These are phyloP conservation scores for crab-eating macaque (Macaca fascicularis) DNA, from an alignment of 2,113 vertebrate genomes.

Conservation along the genomic window DNA sequence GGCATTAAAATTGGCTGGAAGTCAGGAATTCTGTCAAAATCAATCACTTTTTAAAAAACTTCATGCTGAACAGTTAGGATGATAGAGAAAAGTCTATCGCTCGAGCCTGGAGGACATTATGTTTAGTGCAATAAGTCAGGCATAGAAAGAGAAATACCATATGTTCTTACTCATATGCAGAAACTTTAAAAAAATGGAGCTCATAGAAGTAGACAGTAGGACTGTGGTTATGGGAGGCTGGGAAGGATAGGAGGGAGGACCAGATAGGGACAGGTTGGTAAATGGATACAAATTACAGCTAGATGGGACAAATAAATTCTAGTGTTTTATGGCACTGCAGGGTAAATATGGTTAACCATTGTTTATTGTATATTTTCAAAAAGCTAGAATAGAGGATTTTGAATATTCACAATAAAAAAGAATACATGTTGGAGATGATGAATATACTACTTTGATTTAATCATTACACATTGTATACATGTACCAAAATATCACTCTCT, in stretches of 20 bases:
- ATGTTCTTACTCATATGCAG: neutral
- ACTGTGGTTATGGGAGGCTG: neutral
- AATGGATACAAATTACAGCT: neutral
- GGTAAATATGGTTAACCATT: neutral
- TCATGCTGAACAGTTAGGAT: neutral
- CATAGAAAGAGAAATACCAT: neutral
- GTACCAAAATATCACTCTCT: neutral
- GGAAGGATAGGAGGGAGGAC: neutral
- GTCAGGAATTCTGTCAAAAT: constrained; percentile 20
- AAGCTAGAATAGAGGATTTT: neutral
- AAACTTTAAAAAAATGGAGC: neutral
- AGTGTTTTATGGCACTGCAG: neutral
- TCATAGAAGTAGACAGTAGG: neutral
- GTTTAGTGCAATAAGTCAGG: neutral
- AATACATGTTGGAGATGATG: neutral
- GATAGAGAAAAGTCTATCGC: neutral
- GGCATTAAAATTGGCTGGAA: constrained; percentile 6
- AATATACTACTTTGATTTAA: neutral
- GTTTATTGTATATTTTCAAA: neutral
- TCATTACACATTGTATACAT: neutral
- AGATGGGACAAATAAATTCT: neutral
- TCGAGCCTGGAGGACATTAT: neutral
- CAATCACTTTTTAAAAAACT: neutral
- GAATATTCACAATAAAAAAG: neutral
- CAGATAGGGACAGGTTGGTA: neutral